A percentile compares a stretch with the other conserved stretches of the same genome.
Conservation (phyloP, 2,888 invertebrate genomes). For the Eupsilia transversa region DNA sequence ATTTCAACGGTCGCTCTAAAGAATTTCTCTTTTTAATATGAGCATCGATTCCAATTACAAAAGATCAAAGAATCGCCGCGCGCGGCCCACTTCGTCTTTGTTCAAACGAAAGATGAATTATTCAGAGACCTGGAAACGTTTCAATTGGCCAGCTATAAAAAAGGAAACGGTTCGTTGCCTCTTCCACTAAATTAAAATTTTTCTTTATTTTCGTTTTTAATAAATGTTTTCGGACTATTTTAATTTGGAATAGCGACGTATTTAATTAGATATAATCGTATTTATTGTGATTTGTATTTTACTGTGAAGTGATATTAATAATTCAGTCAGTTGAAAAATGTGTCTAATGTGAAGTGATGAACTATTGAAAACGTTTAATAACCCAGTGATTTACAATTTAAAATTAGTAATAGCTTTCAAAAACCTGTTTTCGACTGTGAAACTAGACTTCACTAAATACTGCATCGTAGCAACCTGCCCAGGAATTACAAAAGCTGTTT, state of each 20-base stretch:
- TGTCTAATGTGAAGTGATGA: slow-evolving; percentile 26
- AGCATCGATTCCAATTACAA: slow-evolving; percentile 91
- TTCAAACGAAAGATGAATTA: slow-evolving; percentile 91
- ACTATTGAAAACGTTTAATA: slow-evolving; percentile 12
- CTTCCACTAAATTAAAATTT: slow-evolving; percentile 89
- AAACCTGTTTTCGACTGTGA: slow-evolving; percentile 2
- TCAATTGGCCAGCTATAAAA: slow-evolving; percentile 91
- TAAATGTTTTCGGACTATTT: slow-evolving; percentile 78
- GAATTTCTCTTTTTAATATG: slow-evolving; percentile 90
- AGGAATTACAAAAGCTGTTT: slow-evolving; percentile 23
- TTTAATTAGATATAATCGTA: slow-evolving; percentile 51
- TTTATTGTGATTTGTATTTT: slow-evolving; percentile 47
- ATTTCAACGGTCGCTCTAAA: slow-evolving; percentile 87
- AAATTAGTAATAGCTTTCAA: background rate
- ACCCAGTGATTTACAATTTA: slow-evolving; percentile 23
- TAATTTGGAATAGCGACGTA: slow-evolving; percentile 68
- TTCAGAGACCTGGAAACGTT: slow-evolving; percentile 91
- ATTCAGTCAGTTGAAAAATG: slow-evolving; percentile 27
- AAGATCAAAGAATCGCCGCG: slow-evolving; percentile 91
- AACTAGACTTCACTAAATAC: background rate
- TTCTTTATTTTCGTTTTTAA: slow-evolving; percentile 87
- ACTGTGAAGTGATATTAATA: slow-evolving; percentile 34
- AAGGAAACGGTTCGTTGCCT: slow-evolving; percentile 90
- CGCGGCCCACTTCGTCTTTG: slow-evolving; percentile 91
- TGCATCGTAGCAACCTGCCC: background rate